Conservation (phyloP, 2,888 invertebrate species). For the Frankliniella intonsa region DNA sequence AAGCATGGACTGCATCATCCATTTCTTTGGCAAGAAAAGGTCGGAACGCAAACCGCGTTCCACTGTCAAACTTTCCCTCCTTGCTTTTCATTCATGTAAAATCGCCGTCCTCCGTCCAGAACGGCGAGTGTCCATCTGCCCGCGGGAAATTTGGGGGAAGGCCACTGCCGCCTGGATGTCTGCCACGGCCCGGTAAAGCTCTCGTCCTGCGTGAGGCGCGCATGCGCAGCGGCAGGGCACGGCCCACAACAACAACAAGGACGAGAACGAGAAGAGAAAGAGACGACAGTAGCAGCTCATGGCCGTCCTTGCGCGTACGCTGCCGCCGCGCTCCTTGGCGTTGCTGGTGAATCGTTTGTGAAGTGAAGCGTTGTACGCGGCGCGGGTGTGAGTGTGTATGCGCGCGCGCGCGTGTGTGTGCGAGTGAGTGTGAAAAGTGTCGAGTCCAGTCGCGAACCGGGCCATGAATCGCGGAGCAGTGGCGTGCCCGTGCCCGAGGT, state of each 20-base stretch:
- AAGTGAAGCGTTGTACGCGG: not conserved
- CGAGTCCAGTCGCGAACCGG: not conserved
- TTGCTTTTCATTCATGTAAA: not conserved
- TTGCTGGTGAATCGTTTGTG: not conserved
- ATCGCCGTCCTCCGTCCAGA: not conserved
- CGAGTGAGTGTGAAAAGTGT: not conserved
- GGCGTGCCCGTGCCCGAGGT: not conserved
- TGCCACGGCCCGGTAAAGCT: not conserved
- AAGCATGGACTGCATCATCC: not conserved
- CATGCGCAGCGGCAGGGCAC: not conserved
- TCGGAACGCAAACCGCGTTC: not conserved
- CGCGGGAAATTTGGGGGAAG: not conserved
- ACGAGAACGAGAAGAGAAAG: not conserved
- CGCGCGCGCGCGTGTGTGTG: not conserved
- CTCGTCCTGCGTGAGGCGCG: not conserved
- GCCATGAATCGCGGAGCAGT: not conserved
- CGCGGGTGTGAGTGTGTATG: not conserved
- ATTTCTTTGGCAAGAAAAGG: not conserved
- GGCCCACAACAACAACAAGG: constrained; percentile 22
- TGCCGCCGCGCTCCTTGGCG: not conserved
- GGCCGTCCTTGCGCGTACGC: not conserved
- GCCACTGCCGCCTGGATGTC: not conserved
- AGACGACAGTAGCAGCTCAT: constrained; percentile 4
- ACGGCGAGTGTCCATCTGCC: not conserved
- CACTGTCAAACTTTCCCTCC: not conserved